phyloP scores from a whole-genome alignment of 2,113 vertebrate genomes.

The Toxotes chatareus region DNA sequence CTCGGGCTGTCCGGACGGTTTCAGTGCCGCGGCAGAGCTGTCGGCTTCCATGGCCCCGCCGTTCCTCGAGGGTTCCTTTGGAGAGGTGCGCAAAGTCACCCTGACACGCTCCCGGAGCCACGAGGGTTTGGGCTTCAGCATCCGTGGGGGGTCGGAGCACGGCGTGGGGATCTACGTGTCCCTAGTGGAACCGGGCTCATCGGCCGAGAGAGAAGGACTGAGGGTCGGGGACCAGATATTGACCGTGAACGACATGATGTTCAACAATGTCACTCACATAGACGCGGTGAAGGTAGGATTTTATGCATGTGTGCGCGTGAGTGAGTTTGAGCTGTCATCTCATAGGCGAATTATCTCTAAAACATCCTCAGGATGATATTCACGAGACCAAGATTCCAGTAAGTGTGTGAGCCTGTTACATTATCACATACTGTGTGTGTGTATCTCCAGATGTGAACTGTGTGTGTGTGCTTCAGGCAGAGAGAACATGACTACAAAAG shows the following conservation, averaged over 20 bases:
- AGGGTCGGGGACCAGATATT: conserved; percentile 94
- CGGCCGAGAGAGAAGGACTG: conserved; percentile 92
- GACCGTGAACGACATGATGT: conserved; percentile 89
- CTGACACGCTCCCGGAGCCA: conserved; percentile 90
- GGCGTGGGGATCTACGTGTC: conserved; percentile 96
- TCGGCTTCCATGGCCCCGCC: conserved; percentile 30
- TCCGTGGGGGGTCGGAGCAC: conserved; percentile 94
- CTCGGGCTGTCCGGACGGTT: conserved; percentile 46
- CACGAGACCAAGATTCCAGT: no score
- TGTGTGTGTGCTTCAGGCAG: background rate
- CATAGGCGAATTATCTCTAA: background rate
- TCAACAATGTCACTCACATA: conserved; percentile 89
- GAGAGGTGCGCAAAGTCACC: conserved; percentile 87
- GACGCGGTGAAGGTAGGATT: conserved; percentile 93
- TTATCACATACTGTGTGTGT: background rate
- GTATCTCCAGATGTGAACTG: background rate
- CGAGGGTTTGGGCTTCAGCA: conserved; percentile 95
- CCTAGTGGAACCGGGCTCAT: conserved; percentile 92
- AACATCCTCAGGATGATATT: background rate
- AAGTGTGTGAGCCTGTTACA: background rate
- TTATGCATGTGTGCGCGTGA: background rate
- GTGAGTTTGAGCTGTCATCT: background rate
- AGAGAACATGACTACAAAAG: background rate
- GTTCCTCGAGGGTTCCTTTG: conserved; percentile 6
- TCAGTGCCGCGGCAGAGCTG: conserved; percentile 66